A percentile compares a stretch with the other conserved stretches of the same genome.
Conservation (phyloP, 2,797 vertebrate genomes). For the Pagetopsis macropterus region DNA sequence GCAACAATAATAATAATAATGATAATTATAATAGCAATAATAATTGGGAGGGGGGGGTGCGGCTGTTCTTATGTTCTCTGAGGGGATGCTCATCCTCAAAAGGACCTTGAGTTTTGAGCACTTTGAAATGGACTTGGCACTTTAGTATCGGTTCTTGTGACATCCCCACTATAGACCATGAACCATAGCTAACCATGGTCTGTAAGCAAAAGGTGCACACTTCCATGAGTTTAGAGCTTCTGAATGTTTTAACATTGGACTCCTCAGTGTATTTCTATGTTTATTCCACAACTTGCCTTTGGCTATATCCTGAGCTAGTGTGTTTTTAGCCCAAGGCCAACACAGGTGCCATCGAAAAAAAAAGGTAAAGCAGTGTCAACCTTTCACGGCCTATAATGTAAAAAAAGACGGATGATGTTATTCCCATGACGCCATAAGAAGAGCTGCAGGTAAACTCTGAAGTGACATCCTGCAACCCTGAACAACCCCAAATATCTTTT, state of each 20-base stretch:
- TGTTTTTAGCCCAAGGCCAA: conserved; percentile 21
- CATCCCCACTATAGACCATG: too few species aligned
- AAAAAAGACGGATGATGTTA: neutral
- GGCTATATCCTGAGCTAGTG: conserved; percentile 10
- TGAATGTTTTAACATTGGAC: neutral
- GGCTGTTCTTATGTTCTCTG: too few species aligned
- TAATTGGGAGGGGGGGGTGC: too few species aligned
- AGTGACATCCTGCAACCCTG: neutral
- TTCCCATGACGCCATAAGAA: neutral
- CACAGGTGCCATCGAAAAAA: conserved; percentile 9
- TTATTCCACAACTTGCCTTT: conserved; percentile 9
- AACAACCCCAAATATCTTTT: neutral
- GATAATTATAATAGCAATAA: too few species aligned
- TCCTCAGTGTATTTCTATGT: neutral
- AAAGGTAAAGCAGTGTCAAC: neutral
- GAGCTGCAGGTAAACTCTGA: neutral
- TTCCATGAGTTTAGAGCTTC: neutral
- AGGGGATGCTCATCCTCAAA: too few species aligned
- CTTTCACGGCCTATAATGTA: neutral
- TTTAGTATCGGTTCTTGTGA: too few species aligned
- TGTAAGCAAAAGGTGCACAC: too few species aligned
- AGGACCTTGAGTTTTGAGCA: too few species aligned
- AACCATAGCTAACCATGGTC: too few species aligned
- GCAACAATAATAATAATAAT: too few species aligned
- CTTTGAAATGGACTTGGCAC: too few species aligned